Base-by-base conservation (phyloP, 2,797 vertebrate species). In the Myotis myotis region DNA sequence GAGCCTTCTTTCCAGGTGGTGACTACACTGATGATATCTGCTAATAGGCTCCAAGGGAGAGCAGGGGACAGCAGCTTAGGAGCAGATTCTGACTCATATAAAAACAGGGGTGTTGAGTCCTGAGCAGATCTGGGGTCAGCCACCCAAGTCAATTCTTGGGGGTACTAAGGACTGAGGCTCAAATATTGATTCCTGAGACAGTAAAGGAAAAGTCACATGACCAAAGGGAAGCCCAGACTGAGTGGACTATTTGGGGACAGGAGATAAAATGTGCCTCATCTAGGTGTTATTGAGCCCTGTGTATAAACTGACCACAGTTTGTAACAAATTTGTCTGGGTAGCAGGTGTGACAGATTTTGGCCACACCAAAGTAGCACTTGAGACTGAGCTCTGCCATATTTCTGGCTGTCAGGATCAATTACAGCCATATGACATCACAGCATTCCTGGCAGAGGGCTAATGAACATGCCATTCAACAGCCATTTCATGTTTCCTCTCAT, bases 341-440 rank as follows among this genome's bases (percentile, higher is more conserved):
- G 38, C 33, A 57, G 15, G 15, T 49, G 12, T 3, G 33, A 23
- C 19, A 53, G 71, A 25, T 79, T 47, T 68, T 22, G 71, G 44
- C 15, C 53, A 79, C 17, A 16, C 0, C 5, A 6, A 0, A 30
- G 53, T 5, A 30, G 38, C 49, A 33, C 10, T 25, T 8, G 49
- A 89, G 57, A 53, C 44, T 8, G 20, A 25, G 41, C 15, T 62
- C 4, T 60, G n/a, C 15, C 30, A 4, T 20, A 30, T 41, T 53
- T 87, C 30, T 49, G 51, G 36, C 33, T 8, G 10, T 60, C 41
- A 47, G 38, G 11, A 1, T 85, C 33, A 20, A 8, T 83, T 6
- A 47, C 0, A 0, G 25, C 7, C 33, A 10, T 0, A 41, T 10
- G n/a, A 22, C 23, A 25, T 7, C 7, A 0, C 2, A 5, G 33